Evolutionary conservation across 1,140 invertebrate species (phyloP), one percentile per base, ranked within the genome.

Genomic region (Drosophila pseudoobscura): DNA sequence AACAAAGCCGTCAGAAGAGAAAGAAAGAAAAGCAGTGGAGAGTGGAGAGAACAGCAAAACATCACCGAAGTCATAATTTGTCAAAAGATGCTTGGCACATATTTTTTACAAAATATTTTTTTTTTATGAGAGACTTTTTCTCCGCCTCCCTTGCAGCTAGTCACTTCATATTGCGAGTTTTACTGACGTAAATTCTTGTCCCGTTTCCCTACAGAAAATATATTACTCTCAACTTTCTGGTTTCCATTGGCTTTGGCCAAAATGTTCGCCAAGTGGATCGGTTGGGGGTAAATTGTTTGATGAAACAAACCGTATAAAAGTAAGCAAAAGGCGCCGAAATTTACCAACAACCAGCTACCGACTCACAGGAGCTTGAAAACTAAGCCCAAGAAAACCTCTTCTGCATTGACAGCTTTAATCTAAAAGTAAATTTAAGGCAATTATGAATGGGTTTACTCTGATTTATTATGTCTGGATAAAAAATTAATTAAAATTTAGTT

Each of bases 21-120:
- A 22, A 59, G 20, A 9, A 31, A 26, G 20, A 57, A 44, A 29
- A 35, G 20, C 51, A 35, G 15, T 20, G 29, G 29, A 31, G 29
- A 31, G 29, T 31, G 8, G 2, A 31, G 31, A 3, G 31, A 5
- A 5, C 0, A 26, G 24, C 68, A 63, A 56, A 61, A 62, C 73
- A 31, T 49, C 57, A 80, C 50, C 66, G 56, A 64, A 84, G 75
- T 88, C 82, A 87, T 87, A 87, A 87, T 87, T 87, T 88, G 82
- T 82, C 83, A 88, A 78, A 87, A 87, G 82, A 84, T 87, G 77
- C 80, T 85, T 43, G 55, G 52, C 72, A 87, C 80, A 85, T 87
- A 80, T 77, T 85, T 80, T 73, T 65, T 70, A 65, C 60, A 66
- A 75, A 87, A 85, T 85, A 69, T 69, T 65, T 17, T 17, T 87